Conservation (phyloP, 2,888 invertebrate species). For the Rhyacophila evoluta region DNA sequence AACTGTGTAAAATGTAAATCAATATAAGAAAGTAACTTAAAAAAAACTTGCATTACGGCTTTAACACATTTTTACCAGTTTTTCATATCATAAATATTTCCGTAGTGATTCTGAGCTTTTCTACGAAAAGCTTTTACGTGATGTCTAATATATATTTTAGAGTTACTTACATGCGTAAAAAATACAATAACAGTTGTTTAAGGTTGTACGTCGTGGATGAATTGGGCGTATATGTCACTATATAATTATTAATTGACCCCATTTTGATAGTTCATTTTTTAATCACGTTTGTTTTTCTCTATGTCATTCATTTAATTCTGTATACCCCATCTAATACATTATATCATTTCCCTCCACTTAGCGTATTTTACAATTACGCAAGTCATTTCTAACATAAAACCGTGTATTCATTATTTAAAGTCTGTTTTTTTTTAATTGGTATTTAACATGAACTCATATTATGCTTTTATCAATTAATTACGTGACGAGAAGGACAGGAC, state of each 20-base stretch:
- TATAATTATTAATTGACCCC: neutral
- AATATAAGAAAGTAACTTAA: too few species aligned
- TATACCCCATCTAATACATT: too few species aligned
- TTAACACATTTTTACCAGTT: too few species aligned
- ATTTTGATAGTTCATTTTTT: neutral
- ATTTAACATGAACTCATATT: neutral
- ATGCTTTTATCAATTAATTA: neutral
- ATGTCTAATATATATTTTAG: too few species aligned
- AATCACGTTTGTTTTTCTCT: neutral
- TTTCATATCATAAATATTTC: too few species aligned
- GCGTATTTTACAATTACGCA: neutral
- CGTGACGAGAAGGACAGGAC: neutral
- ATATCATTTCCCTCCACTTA: neutral
- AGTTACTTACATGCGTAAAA: too few species aligned
- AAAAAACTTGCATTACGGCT: too few species aligned
- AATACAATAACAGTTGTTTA: too few species aligned
- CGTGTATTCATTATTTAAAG: neutral
- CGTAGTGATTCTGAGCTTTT: too few species aligned
- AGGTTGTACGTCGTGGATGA: too few species aligned
- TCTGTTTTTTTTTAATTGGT: neutral
- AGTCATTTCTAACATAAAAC: neutral
- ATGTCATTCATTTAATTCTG: neutral
- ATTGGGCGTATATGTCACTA: neutral
- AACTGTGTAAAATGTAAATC: too few species aligned
- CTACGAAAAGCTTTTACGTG: too few species aligned